Evolutionary conservation across 1,140 invertebrate species (phyloP).

Genomic region (Trigoniulus corallinus): DNA sequence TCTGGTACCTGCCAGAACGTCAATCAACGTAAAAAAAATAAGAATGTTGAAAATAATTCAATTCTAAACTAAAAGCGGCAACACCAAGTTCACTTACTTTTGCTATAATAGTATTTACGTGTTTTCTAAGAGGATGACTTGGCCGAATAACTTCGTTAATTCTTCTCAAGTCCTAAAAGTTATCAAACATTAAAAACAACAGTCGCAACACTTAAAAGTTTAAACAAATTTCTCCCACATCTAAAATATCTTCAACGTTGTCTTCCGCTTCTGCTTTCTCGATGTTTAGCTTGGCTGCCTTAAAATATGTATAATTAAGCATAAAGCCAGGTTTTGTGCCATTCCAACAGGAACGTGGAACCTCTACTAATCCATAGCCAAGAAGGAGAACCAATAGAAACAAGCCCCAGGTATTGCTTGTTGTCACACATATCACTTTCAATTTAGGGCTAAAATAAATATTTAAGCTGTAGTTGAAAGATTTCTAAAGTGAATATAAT

Average conservation of each 20-base stretch:
- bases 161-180: slow-evolving; percentile 24
- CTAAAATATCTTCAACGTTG: slow-evolving; percentile 80
- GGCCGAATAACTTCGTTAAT: slow-evolving; percentile 24
- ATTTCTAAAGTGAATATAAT: not conserved
- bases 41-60: not conserved
- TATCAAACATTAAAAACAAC: slow-evolving; percentile 6
- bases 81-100: slow-evolving; percentile 46
- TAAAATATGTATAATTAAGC: slow-evolving; percentile 83
- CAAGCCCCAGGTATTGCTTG: slow-evolving; percentile 98
- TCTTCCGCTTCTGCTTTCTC: slow-evolving; percentile 96
- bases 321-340: slow-evolving; percentile 40
- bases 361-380: slow-evolving; percentile 92
- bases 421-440: slow-evolving; percentile 94
- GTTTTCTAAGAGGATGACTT: slow-evolving; percentile 28
- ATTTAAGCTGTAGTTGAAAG: not conserved
- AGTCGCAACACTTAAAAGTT: not conserved
- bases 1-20: no score
- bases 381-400: slow-evolving; percentile 85
- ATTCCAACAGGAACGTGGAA: slow-evolving; percentile 43
- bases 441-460: slow-evolving; percentile 57
- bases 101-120: slow-evolving; percentile 65
- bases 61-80: not conserved
- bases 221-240: slow-evolving; percentile 37
- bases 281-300: slow-evolving; percentile 88
- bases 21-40: no score